Base-by-base conservation (phyloP, 1,140 invertebrate species). In the Helicoverpa armigera region DNA sequence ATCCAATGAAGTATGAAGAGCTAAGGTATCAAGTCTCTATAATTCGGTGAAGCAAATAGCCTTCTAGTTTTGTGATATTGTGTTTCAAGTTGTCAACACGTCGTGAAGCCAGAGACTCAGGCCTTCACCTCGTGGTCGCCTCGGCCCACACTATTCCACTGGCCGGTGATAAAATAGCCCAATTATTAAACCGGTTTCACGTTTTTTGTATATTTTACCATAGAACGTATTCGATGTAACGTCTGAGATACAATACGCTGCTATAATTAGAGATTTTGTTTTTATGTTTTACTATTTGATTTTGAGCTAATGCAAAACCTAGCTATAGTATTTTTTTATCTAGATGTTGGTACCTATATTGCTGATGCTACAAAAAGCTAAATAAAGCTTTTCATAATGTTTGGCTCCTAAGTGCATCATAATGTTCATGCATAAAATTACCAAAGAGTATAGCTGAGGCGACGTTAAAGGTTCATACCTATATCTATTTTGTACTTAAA, bases 201-300 rank as follows among this genome's bases (percentile, higher is more conserved):
- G 9, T 12, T 72, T 72, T 72, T 54, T 72, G 50, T 72, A 29
- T 58, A 81, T 83, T 77, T 75, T 70, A 54, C 58, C 61, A 78
- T 72, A 54, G 35, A 50, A 73, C 14, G 50, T n/a, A 43, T 43
- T 5, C 35, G 35, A 43, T 43, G 9, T 9, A 43, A 9, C 35
- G 35, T 43, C 35, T 43, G 35, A 43, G 35, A 9, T 43, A 50
- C 18, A 72, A 70, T 14, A 69, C 65, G 18, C 51, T 69, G 16
- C n/a, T 51, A 69, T 69, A 51, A 13, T 51, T 69, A 69, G 48
- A 54, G 5, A 53, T 72, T 54, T 72, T 23, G 48, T 53, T 65
- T 65, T 53, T 53, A 4, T 67, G 48, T 70, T 43, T 43, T 70
- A 31, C 13, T 5, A 50, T 48, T 16, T 63, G 65, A 69, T 43